Base-by-base conservation (phyloP, 2,113 vertebrate genomes). In the Chloropsis cyanopogon region DNA sequence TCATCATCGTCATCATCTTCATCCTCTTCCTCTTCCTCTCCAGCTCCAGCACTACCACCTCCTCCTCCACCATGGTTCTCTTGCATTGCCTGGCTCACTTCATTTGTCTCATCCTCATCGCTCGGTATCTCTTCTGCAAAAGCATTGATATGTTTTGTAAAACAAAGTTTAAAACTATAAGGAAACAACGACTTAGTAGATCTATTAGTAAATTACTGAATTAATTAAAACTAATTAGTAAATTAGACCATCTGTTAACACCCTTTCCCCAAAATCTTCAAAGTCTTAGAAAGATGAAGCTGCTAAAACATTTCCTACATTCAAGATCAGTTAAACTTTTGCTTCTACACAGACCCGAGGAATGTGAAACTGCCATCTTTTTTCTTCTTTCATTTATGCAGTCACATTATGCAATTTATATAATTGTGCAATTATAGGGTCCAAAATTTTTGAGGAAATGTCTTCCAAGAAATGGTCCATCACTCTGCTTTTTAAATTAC, bases 101-200 rank as follows among this genome's bases (percentile, higher is more conserved):
- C 98, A 23, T 96, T 98, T 6, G 98, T 97, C 79, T 99, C 99
- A 56, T 99, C 99, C 83, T 99, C 99, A 73, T 99, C 99, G 10
- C 99, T 99, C 1, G 98, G 98, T 90, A 99, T 99, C 98, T 99
- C 99, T 96, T 99, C 99, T 99, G 97, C 33, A 89, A 91, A 91
- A 50, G 18, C 88, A 59, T 88, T 68, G 22, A 68, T 25, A 10
- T 7, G 7, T 61, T 90, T 96, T 64, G 47, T 39, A 72, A 93
- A 94, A 72, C 7, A 17, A 66, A 33, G 69, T 53, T 75, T 52
- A 37, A 69, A 79, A 76, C 13, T n/a, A 6, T 14, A 66, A 59
- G 59, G 56, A 82, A 92, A 42, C n/a, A 76, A 39, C 39, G 47
- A 81, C 11, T 37, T 37, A 37, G 37, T 37, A 37, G 37, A 37